phyloP scores from a whole-genome alignment of 2,888 invertebrate genomes.

The Miltochrista miniata region DNA sequence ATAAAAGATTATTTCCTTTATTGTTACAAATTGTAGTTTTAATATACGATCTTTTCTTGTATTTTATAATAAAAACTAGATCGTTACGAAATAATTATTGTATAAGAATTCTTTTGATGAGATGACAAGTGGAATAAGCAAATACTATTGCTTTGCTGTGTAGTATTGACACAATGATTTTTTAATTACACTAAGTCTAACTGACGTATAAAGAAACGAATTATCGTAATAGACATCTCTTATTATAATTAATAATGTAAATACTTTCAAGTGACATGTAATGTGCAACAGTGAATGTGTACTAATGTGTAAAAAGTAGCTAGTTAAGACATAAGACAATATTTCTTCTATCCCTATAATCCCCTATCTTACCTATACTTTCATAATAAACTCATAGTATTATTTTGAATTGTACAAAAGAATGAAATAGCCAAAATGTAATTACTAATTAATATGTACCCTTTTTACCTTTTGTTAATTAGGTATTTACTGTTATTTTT shows the following conservation, averaged over 20 bases:
- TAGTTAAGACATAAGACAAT: constrained; percentile 12
- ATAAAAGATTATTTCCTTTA: constrained; percentile 39
- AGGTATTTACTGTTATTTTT: too few relatives aligned
- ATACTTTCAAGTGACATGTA: constrained; percentile 4
- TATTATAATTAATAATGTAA: constrained; percentile 9
- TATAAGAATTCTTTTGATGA: constrained; percentile 52
- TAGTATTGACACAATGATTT: constrained; percentile 32
- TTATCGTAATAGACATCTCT: constrained; percentile 55
- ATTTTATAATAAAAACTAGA: constrained; percentile 33
- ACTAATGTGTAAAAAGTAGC: constrained; percentile 3
- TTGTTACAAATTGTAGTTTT: constrained; percentile 35
- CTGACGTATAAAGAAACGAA: constrained; percentile 67
- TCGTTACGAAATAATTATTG: constrained; percentile 41
- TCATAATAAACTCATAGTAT: neutral
- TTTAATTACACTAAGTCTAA: constrained; percentile 40
- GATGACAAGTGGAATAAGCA: constrained; percentile 59
- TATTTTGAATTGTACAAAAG: neutral
- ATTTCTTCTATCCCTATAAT: neutral
- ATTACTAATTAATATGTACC: too few relatives aligned
- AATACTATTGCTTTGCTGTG: constrained; percentile 46
- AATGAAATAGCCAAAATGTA: neutral
- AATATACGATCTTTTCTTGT: constrained; percentile 36
- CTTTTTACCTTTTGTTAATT: neutral
- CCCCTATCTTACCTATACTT: too few relatives aligned
- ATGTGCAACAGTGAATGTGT: neutral